Evolutionary conservation across 2,113 vertebrate species (phyloP), one percentile per base, ranked within the genome.

Genomic region (Mesitornis unicolor): DNA sequence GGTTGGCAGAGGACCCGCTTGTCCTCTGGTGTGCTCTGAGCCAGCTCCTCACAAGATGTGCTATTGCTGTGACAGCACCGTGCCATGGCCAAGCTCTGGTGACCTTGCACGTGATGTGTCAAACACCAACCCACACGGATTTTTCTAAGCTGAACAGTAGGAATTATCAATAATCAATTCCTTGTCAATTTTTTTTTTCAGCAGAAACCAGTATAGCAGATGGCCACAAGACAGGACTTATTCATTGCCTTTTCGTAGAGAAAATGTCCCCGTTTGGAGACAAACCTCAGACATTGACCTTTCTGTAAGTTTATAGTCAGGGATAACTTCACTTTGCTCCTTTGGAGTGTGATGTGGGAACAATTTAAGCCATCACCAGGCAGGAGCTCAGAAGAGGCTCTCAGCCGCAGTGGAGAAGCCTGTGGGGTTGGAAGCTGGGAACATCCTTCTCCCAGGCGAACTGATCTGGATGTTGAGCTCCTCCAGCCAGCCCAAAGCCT

Each of bases 61-160:
- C 2, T 4, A 13, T 5, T 11, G 0, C 65, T 6, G 54, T 4
- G 3, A 12, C 35, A 31, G 14, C 69, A 40, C 36, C 21, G 3
- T 7, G 29, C 33, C 45, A 8, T 10, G 47, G 47, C 38, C 69
- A 17, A 40, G 81, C 82, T 94, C 74, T 68, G 65, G 51, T 73
- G 78, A 28, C 60, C 69, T 60, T 22, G 69, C 35, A 26, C 4
- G 2, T 54, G 38, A 4, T 33, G 38, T 59, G 59, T 9, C 59
- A 25, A 16, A 75, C 33, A 21, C 29, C 28, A 40, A 6, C 48
- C 56, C 16, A 45, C 51, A 42, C 84, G 47, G 56, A 47, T 35
- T 14, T n/a, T 29, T 29, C 47, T 11, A 10, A 81, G 64, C 3
- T 2, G 54, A 45, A 33, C 61, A 70, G 53, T 50, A 75, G 92